phyloP scores from a whole-genome alignment of 2,797 vertebrate species.

The Acestrorhynchus altus region DNA sequence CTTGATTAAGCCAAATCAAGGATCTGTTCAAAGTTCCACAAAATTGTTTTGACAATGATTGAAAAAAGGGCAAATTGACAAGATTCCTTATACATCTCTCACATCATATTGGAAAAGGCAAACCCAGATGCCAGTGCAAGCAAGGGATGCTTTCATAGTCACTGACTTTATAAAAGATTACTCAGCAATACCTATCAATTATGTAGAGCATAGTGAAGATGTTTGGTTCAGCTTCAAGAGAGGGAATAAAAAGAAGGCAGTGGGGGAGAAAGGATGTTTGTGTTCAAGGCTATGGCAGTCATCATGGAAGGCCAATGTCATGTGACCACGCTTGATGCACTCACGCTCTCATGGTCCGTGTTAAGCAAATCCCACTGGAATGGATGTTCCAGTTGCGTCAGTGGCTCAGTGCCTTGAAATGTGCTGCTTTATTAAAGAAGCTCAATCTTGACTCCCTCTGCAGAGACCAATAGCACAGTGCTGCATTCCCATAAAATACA shows the following conservation, averaged over 20 bases:
- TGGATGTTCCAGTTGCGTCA: conserved; percentile 73
- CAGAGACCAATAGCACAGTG: background rate
- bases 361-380: conserved; percentile 71
- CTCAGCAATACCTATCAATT: conserved; percentile 71
- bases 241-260: conserved; percentile 42
- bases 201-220: conserved; percentile 60
- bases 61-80: background rate
- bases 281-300: conserved; percentile 59
- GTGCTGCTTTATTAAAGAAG: conserved; percentile 53
- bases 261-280: conserved; percentile 34
- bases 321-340: conserved; percentile 69
- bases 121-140: conserved; percentile 38
- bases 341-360: conserved; percentile 64
- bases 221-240: background rate
- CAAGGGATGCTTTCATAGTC: conserved; percentile 65
- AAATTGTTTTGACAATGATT: background rate
- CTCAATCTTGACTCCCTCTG: background rate
- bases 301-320: conserved; percentile 59
- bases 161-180: conserved; percentile 71
- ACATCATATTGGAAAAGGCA: background rate
- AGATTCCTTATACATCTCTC: background rate
- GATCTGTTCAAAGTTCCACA: background rate
- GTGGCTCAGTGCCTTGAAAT: conserved; percentile 67
- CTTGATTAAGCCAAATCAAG: background rate
- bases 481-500: background rate